Evolutionary conservation across 2,113 vertebrate genomes (phyloP).

Genomic region (Scytalopus superciliaris): DNA sequence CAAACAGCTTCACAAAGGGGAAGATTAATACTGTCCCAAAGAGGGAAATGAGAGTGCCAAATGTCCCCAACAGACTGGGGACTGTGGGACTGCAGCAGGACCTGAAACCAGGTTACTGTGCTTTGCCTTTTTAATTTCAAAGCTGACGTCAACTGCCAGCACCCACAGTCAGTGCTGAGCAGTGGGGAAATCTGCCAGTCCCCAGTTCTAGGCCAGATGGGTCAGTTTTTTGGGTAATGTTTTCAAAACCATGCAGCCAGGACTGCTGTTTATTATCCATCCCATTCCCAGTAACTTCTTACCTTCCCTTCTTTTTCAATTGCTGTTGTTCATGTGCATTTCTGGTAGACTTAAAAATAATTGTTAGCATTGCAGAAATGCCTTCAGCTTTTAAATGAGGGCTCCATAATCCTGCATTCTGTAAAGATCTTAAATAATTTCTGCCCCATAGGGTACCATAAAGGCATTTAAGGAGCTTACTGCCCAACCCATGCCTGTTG

Average conservation of each 20-base stretch:
- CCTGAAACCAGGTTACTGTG: not conserved
- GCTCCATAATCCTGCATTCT: not conserved
- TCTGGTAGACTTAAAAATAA: not conserved
- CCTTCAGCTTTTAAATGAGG: not conserved
- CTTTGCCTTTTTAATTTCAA: not conserved
- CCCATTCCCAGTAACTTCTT: not conserved
- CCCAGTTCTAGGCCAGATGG: not conserved
- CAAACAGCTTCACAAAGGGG: not conserved
- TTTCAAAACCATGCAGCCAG: not conserved
- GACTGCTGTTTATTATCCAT: not conserved
- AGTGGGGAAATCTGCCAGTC: not conserved
- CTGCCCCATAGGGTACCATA: not conserved
- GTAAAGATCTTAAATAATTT: not conserved
- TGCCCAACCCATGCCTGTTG: not conserved
- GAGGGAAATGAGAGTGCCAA: not conserved
- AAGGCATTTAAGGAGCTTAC: not conserved
- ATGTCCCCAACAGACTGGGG: not conserved
- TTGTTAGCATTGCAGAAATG: not conserved
- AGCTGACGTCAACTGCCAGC: not conserved
- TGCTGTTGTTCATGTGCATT: not conserved
- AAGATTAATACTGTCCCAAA: not conserved
- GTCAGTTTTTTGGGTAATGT: not conserved
- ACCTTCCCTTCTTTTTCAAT: not conserved
- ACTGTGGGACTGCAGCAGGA: not conserved
- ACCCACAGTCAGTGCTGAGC: not conserved